Percentiles rank a stretch among this genome's conserved stretches.
Evolutionary conservation across 2,888 invertebrate species (phyloP).

Genomic region (Dryococelus australis): DNA sequence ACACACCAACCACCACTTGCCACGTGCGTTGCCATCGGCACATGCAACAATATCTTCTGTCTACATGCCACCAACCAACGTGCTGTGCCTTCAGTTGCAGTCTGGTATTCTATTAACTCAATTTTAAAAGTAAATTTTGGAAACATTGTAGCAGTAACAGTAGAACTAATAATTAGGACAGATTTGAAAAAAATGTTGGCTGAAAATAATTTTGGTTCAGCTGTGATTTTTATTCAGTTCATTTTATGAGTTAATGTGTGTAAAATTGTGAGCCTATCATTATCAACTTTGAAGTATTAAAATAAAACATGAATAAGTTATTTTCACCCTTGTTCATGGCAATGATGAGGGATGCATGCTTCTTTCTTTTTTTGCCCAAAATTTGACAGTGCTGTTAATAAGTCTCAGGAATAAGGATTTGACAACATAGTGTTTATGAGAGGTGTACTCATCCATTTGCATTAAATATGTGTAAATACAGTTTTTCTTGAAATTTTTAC

Average conservation of each 20-base stretch:
- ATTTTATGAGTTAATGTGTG: background rate
- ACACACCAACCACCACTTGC: slow-evolving; percentile 18
- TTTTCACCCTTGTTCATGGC: background rate
- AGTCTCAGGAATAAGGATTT: background rate
- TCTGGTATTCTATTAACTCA: slow-evolving; percentile 10
- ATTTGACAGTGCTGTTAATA: background rate
- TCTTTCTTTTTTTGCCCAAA: background rate
- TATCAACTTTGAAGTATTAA: background rate
- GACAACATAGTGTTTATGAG: background rate
- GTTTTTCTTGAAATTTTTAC: too few relatives aligned
- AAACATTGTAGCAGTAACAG: background rate
- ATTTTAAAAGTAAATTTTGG: background rate
- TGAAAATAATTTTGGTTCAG: background rate
- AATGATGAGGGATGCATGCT: background rate
- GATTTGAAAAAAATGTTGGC: background rate
- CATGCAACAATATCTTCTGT: slow-evolving; percentile 3
- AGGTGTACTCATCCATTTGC: background rate
- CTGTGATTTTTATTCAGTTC: background rate
- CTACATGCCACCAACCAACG: background rate
- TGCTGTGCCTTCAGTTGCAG: slow-evolving; percentile 16
- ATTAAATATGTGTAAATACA: too few relatives aligned
- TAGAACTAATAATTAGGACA: slow-evolving; percentile 10
- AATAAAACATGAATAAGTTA: background rate
- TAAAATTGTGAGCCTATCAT: background rate
- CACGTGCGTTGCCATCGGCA: slow-evolving; percentile 1